Conservation (phyloP, 2,113 vertebrate species). For the Grus americana region DNA sequence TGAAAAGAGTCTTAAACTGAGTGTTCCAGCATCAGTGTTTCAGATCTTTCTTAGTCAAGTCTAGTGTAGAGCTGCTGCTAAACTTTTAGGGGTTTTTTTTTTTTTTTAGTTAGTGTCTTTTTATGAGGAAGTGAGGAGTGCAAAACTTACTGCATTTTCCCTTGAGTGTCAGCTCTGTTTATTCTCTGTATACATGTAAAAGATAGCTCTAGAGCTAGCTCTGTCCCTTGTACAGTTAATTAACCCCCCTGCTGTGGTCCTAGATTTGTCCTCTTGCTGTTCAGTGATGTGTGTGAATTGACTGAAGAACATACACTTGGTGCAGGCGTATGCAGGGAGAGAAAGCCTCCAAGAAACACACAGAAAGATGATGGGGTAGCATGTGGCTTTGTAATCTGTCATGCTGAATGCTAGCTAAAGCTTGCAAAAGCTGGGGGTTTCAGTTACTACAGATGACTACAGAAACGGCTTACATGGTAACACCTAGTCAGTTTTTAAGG, state of each 20-base stretch:
- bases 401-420: constrained; percentile 42
- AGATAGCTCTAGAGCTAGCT: not conserved
- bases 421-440: constrained; percentile 50
- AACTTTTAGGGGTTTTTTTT: not conserved
- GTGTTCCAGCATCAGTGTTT: not conserved
- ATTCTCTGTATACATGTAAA: not conserved
- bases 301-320: not conserved
- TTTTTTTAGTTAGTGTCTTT: not conserved
- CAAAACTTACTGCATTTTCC: not conserved
- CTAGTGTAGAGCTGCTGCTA: not conserved
- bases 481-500: constrained; percentile 41
- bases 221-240: constrained; percentile 57
- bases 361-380: constrained; percentile 33
- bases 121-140: not conserved
- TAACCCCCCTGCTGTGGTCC: constrained; percentile 60
- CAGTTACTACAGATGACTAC: constrained; percentile 18
- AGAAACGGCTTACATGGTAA: constrained; percentile 15
- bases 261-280: constrained; percentile 36
- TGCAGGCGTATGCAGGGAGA: not conserved
- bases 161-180: not conserved
- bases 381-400: constrained; percentile 38
- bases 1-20: not conserved
- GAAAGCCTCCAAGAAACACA: constrained; percentile 41
- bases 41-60: not conserved
- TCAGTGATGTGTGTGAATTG: constrained; percentile 62